Base-by-base conservation (phyloP, 1,140 invertebrate species). In the Megalonaias nervosa region DNA sequence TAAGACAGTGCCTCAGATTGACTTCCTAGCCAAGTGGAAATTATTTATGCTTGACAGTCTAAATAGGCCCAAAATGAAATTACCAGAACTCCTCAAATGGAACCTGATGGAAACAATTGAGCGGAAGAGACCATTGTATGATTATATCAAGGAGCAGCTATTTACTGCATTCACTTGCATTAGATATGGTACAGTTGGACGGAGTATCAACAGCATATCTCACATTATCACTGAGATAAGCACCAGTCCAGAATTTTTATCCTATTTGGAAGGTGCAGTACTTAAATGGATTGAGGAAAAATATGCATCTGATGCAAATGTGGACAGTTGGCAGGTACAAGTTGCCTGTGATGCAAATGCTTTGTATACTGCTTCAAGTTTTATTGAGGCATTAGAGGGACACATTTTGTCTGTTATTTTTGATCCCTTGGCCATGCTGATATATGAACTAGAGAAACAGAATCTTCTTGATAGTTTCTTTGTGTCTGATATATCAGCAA, bases 131-230 rank as follows among this genome's bases (percentile, higher is more conserved):
- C 81, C 79, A 19, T 48, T 85, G 17, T 26, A 57, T 60, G 26
- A 38, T 2, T 56, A 75, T n/a, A 77, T 82, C 9, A 57, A 72
- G 21, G 67, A 80, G 3, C 62, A 85, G 17, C 64, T 85, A 21
- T 82, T 84, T 31, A 84, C 82, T 82, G 74, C 82, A 62, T 84
- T 82, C 21, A 74, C 84, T 14, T 60, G 81, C 56, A 84, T 85
- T 16, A 69, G 73, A 66, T 85, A 84, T 67, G 56, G 67, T 21
- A 57, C 48, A 38, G 23, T 23, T n/a, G 71, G 74, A n/a, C 77
- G 79, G 15, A 60, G 69, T 72, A 56, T 82, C n/a, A 68, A 65
- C 17, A 80, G 66, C 60, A 71, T 84, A 31, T 77, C 55, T 38
- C n/a, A 74, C 17, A 17, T 76, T 0, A 72, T 84, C 23, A 26